Evolutionary conservation across 2,888 invertebrate genomes (phyloP), one percentile per base, ranked within the genome.

Genomic region (Xylota segnis): DNA sequence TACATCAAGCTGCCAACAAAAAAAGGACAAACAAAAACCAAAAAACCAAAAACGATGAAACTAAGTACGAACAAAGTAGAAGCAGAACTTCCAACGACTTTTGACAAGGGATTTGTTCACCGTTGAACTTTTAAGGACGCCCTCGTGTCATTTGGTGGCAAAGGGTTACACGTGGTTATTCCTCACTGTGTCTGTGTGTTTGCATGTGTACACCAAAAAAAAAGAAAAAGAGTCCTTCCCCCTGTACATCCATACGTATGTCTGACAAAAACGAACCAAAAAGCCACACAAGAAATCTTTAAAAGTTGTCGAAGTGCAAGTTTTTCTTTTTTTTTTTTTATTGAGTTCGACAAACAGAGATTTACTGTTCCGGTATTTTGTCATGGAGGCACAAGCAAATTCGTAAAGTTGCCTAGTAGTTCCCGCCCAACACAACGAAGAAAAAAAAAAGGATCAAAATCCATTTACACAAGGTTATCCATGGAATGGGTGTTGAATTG

Each of bases 31-130:
- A 63, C 16, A 27, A 18, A 18, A 43, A 14, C 32, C 29, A 34
- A 63, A 34, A 34, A 18, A 47, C 14, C n/a, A 47, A 70, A 45
- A 23, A 47, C 63, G 70, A 70, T 18, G 54, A 70, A 83, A 74
- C 65, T 72, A 40, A 66, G 58, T 52, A 52, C 43, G 66, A 83
- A 68, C 70, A 76, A 72, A 83, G 83, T 83, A 27, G 27, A 61
- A 45, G 78, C 72, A 71, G 43, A 83, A 78, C 66, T 83, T 83
- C 54, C 66, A 61, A 72, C 72, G 77, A 83, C 68, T 78, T 78
- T 32, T 78, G 83, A 78, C 83, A 74, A 63, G 83, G 78, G 83
- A 83, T 83, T 83, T 83, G 83, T 68, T 78, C 78, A 74, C 83
- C 72, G 83, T 83, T 83, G 63, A 83, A 83, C 83, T 83, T 83